Percentiles rank a stretch among this genome's conserved stretches.
phyloP scores from a whole-genome alignment of 2,888 invertebrate species.

The Cataglyphis altisquamis region DNA sequence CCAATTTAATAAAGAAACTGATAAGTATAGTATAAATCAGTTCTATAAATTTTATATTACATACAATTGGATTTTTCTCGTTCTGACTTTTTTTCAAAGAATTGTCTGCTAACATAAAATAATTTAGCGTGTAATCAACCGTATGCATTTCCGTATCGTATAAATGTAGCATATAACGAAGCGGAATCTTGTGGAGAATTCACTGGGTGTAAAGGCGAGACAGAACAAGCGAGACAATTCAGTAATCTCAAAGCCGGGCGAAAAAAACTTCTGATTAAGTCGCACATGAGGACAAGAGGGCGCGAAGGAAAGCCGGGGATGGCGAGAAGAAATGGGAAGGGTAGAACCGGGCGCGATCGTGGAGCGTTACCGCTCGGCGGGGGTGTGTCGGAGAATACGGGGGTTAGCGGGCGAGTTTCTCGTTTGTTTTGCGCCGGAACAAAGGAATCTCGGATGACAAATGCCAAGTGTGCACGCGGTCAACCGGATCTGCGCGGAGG shows the following conservation, averaged over 20 bases:
- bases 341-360: slow-evolving; percentile 27
- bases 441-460: slow-evolving; percentile 83
- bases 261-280: slow-evolving; percentile 57
- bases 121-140: slow-evolving; percentile 41
- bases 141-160: slow-evolving; percentile 44
- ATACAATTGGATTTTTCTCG: background rate
- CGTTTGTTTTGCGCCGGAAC: slow-evolving; percentile 81
- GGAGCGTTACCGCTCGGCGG: slow-evolving; percentile 7
- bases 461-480: slow-evolving; percentile 80
- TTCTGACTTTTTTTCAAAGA: background rate
- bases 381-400: slow-evolving; percentile 1
- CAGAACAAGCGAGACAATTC: slow-evolving; percentile 45
- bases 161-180: slow-evolving; percentile 31
- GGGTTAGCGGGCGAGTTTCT: slow-evolving; percentile 51
- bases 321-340: slow-evolving; percentile 26
- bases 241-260: slow-evolving; percentile 36
- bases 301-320: slow-evolving; percentile 33
- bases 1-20: background rate
- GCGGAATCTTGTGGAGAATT: slow-evolving; percentile 45
- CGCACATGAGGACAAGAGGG: slow-evolving; percentile 47
- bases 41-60: background rate
- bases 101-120: slow-evolving; percentile 15
- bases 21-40: background rate
- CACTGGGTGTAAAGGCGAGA: slow-evolving; percentile 17
- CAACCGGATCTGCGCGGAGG: slow-evolving; percentile 79